Percentiles rank a stretch among this genome's conserved stretches.
These are phyloP conservation scores for Panurus biarmicus DNA, from an alignment of 2,113 vertebrate genomes.

Conservation along the genomic window DNA sequence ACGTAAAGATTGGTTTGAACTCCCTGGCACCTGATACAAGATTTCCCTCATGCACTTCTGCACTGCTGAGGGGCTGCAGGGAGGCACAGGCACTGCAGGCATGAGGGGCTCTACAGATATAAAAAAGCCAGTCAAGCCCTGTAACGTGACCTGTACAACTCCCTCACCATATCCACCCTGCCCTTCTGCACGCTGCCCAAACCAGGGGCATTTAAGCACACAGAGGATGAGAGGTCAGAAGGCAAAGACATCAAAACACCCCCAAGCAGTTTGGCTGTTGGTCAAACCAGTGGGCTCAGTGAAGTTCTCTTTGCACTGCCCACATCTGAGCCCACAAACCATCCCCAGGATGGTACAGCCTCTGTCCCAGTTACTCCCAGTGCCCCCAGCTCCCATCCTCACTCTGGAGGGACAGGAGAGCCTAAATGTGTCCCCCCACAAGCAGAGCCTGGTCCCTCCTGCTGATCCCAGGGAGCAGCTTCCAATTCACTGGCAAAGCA, in stretches of 20 bases:
- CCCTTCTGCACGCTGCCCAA: not conserved
- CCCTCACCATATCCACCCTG: accelerated
- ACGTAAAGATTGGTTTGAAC: not conserved
- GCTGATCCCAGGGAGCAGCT: not conserved
- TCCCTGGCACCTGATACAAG: not conserved
- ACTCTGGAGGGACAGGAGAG: not conserved
- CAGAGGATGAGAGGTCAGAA: not conserved
- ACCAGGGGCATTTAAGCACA: not conserved
- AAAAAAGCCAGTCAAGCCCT: not conserved
- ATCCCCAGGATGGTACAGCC: not conserved
- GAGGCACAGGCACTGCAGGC: not conserved
- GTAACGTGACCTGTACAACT: not conserved
- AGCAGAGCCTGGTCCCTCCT: not conserved
- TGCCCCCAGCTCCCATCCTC: not conserved
- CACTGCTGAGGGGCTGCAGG: not conserved
- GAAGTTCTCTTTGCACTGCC: not conserved
- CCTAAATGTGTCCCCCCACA: not conserved
- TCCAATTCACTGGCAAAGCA: conserved; percentile 33
- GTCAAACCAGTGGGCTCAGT: not conserved
- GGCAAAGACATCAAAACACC: not conserved
- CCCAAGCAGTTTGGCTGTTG: accelerated
- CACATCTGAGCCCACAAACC: not conserved
- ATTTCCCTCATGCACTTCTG: not conserved
- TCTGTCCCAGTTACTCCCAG: not conserved
- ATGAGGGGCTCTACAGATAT: accelerated